Evolutionary conservation across 2,113 vertebrate species (phyloP), one percentile per base, ranked within the genome.

Genomic region (Otocyon megalotis): DNA sequence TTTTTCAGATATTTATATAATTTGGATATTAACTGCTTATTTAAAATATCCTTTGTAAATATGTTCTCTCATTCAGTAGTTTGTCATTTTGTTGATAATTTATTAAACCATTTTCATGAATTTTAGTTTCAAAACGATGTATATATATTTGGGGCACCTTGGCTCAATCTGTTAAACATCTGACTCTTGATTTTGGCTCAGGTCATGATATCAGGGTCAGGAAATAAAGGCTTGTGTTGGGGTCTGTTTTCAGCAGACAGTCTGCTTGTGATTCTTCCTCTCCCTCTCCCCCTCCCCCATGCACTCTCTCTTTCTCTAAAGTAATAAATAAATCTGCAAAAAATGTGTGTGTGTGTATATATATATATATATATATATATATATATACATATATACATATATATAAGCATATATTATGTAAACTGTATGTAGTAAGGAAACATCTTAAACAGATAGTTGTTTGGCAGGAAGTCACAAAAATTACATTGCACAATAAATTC

Each of bases 401-500:
- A 32, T 32, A 32, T 15, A 30, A 2, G 14, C 8, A 62, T 30
- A 65, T 30, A 15, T 54, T 69, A 58, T 71, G 91, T 88, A 50
- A 81, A 76, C 76, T 81, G 22, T 79, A 92, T 3, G 67, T 35
- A 76, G 54, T 54, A 87, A 84, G 48, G 30, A 83, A 94, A 80
- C 43, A 95, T 84, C 32, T 93, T 95, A 72, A 95, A 98, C 82
- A 96, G 92, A 89, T 95, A 72, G 58, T 32, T 82, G 26, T 89
- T 82, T 93, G 96, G 60, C 50, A 94, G 37, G 89, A 35, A 83
- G 9, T 83, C 43, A 93, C 67, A 60, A 94, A 92, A 91, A 67
- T 90, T n/a, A 32, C 16, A 88, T 76, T 81, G 11, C 24, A 76
- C 74, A 92, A 83, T 89, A 77, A 95, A 92, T 92, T 96, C 35